A percentile compares a stretch with the other conserved stretches of the same genome.
Conservation (phyloP, 1,140 invertebrate species). For the Diorhabda carinulata region DNA sequence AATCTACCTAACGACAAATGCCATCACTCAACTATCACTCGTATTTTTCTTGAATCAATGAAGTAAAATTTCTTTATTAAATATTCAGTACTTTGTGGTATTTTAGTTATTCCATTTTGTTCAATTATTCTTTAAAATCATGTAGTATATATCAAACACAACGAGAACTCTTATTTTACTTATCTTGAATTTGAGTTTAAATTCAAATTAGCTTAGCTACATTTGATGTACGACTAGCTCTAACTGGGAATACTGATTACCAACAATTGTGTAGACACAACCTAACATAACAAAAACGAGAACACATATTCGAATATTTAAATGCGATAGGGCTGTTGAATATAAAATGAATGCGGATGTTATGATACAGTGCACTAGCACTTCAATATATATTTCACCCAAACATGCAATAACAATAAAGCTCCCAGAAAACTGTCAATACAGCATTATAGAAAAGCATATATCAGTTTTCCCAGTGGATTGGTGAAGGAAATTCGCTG, state of each 20-base stretch:
- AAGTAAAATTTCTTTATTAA: too few species aligned
- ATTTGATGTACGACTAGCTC: too few species aligned
- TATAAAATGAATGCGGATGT: not conserved
- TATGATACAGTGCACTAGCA: not conserved
- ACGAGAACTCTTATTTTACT: too few species aligned
- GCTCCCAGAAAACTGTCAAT: not conserved
- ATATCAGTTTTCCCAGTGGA: not conserved
- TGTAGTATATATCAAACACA: too few species aligned
- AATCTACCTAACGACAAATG: too few species aligned
- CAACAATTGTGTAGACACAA: not conserved
- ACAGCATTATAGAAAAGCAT: constrained; percentile 2
- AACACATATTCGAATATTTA: not conserved
- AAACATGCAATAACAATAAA: constrained; percentile 3
- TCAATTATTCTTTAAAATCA: too few species aligned
- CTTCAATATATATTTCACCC: not conserved
- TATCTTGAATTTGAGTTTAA: too few species aligned
- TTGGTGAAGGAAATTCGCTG: not conserved
- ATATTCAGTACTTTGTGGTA: too few species aligned
- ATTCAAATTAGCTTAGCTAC: too few species aligned
- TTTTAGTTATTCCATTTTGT: too few species aligned
- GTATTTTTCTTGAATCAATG: too few species aligned
- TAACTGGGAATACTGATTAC: not conserved
- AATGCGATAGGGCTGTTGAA: not conserved
- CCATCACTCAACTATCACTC: too few species aligned
- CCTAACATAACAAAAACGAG: not conserved